Percentiles rank a stretch among this genome's conserved stretches.
Conservation (phyloP, 2,797 vertebrate species). For the Pyrocephalus nanus region DNA sequence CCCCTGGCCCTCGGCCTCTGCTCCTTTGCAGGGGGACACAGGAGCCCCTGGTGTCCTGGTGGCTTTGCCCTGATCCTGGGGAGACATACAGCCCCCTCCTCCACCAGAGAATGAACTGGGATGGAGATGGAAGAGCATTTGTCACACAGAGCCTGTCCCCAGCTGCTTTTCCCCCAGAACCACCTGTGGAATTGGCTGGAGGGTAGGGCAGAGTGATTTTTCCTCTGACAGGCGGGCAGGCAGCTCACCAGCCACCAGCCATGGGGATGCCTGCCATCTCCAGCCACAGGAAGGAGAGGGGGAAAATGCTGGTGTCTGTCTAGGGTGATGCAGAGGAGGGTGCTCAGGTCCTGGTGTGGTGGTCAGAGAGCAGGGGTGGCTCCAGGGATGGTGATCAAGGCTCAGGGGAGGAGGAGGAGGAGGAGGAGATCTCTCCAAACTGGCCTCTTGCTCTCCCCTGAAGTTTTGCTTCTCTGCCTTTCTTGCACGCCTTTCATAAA, state of each 20-base stretch:
- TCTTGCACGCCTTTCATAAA: not conserved
- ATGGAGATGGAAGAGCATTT: fast-evolving
- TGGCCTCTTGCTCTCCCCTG: not conserved
- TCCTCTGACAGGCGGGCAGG: not conserved
- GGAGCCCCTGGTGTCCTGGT: not conserved
- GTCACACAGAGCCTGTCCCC: not conserved
- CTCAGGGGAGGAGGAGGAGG: not conserved
- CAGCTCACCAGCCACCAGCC: not conserved
- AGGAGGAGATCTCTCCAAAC: not conserved
- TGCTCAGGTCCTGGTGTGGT: fast-evolving
- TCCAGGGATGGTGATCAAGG: not conserved
- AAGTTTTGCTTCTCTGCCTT: not conserved
- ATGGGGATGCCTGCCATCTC: fast-evolving
- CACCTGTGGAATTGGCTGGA: fast-evolving
- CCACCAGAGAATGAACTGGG: fast-evolving
- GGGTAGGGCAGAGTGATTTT: fast-evolving
- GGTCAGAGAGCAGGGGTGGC: not conserved
- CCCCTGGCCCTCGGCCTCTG: fast-evolving
- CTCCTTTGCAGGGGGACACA: not conserved
- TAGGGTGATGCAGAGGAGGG: not conserved
- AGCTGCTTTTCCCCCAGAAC: not conserved
- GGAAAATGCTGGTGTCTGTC: not conserved
- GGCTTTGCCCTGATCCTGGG: too few relatives aligned
- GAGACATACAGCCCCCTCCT: not conserved
- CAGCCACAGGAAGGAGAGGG: fast-evolving